Conservation (phyloP, 2,888 invertebrate species). For the Pollenia angustigena region DNA sequence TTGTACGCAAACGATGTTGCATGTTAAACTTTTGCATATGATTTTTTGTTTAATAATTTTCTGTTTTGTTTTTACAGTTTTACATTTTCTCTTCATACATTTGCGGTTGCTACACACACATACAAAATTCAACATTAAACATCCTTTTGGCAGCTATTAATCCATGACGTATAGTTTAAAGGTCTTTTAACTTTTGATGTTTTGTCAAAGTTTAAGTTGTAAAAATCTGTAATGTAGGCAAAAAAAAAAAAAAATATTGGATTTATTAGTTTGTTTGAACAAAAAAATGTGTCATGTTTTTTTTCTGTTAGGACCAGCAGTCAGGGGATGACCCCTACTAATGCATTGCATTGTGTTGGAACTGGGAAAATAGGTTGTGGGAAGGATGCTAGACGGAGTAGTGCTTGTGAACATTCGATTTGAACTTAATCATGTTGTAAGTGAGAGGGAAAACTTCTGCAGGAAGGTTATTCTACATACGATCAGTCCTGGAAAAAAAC, state of each 20-base stretch:
- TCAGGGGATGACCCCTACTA: no score
- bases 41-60: background rate
- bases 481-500: no score
- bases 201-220: background rate
- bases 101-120: background rate
- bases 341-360: no score
- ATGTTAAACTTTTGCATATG: constrained; percentile 8
- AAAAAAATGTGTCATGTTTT: no score
- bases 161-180: background rate
- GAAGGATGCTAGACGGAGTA: no score
- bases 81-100: background rate
- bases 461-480: no score
- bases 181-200: background rate
- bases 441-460: no score
- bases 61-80: constrained; percentile 3
- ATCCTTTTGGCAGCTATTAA: constrained; percentile 11
- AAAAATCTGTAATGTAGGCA: constrained; percentile 4
- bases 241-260: constrained; percentile 6
- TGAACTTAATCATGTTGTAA: no score
- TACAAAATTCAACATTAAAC: background rate
- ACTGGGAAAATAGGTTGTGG: no score
- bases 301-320: no score
- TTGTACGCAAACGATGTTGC: constrained; percentile 18
- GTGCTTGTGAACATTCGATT: no score
- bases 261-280: background rate